Conservation (phyloP, 2,888 invertebrate genomes). For the Trichopria drosophilae region DNA sequence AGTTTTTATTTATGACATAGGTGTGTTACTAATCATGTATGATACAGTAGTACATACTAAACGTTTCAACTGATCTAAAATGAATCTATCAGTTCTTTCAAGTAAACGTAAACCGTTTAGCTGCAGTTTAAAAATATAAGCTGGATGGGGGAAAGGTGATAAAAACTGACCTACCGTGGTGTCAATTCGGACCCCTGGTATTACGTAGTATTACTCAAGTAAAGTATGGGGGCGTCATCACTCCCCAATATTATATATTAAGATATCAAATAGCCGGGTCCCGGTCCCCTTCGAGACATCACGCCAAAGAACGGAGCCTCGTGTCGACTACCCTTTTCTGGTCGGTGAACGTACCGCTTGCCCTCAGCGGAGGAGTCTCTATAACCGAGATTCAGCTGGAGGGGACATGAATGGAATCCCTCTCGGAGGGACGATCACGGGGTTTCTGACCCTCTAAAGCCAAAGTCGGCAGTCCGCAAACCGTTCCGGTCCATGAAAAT, state of each 20-base stretch:
- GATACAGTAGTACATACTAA: no score
- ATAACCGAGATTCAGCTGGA: slow-evolving; percentile 38
- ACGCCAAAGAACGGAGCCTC: slow-evolving; percentile 25
- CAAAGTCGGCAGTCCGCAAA: slow-evolving; percentile 38
- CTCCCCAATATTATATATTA: slow-evolving; percentile 51
- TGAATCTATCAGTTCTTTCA: no score
- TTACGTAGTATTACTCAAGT: slow-evolving; percentile 39
- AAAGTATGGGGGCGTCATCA: slow-evolving; percentile 48
- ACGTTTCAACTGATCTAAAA: no score
- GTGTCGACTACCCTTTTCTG: slow-evolving; percentile 46
- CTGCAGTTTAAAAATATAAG: no score
- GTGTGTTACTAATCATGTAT: no score
- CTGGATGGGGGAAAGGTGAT: no score
- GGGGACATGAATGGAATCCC: slow-evolving; percentile 57
- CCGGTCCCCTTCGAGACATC: slow-evolving; percentile 49
- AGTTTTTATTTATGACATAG: no score
- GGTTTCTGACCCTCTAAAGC: slow-evolving; percentile 55
- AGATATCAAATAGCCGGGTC: slow-evolving; percentile 57
- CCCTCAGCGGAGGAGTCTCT: slow-evolving; percentile 43
- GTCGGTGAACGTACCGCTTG: slow-evolving; percentile 50
- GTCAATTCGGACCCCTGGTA: no score
- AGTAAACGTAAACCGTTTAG: no score
- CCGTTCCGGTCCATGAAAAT: slow-evolving; percentile 43
- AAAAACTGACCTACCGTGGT: no score
- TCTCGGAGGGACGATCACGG: slow-evolving; percentile 53